phyloP scores from a whole-genome alignment of 1,140 invertebrate genomes.

The Drosophila elegans region DNA sequence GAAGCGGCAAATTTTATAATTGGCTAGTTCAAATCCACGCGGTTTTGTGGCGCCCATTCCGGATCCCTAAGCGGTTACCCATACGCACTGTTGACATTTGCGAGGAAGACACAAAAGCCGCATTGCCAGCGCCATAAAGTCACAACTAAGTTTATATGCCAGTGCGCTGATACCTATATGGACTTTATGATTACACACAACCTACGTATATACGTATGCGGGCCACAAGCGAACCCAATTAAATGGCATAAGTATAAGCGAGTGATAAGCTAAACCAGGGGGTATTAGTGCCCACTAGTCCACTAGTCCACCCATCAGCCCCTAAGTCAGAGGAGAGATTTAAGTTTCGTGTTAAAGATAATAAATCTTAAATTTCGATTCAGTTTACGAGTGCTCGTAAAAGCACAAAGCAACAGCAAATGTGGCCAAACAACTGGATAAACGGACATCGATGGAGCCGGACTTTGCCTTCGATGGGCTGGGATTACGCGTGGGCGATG shows the following conservation, averaged over 20 bases:
- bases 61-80: conserved; percentile 39
- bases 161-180: conserved; percentile 25
- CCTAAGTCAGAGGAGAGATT: conserved; percentile 46
- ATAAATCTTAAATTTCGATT: conserved; percentile 80
- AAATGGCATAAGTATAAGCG: conserved; percentile 63
- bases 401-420: conserved; percentile 53
- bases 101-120: conserved; percentile 42
- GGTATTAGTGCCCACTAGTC: conserved; percentile 12
- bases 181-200: conserved; percentile 46
- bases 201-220: conserved; percentile 5
- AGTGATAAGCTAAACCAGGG: conserved; percentile 59
- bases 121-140: conserved; percentile 59
- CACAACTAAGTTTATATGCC: conserved; percentile 41
- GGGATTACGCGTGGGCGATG: conserved; percentile 21
- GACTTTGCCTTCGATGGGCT: conserved; percentile 9
- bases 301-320: conserved; percentile 6
- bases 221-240: conserved; percentile 64
- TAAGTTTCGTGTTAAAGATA: conserved; percentile 69
- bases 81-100: conserved; percentile 70
- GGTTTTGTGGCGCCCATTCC: conserved; percentile 31
- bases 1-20: conserved; percentile 63
- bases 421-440: conserved; percentile 36
- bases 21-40: conserved; percentile 19
- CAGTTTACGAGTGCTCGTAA: conserved; percentile 75
- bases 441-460: conserved; percentile 21